phyloP scores from a whole-genome alignment of 2,113 vertebrate species.

The Mobula birostris region DNA sequence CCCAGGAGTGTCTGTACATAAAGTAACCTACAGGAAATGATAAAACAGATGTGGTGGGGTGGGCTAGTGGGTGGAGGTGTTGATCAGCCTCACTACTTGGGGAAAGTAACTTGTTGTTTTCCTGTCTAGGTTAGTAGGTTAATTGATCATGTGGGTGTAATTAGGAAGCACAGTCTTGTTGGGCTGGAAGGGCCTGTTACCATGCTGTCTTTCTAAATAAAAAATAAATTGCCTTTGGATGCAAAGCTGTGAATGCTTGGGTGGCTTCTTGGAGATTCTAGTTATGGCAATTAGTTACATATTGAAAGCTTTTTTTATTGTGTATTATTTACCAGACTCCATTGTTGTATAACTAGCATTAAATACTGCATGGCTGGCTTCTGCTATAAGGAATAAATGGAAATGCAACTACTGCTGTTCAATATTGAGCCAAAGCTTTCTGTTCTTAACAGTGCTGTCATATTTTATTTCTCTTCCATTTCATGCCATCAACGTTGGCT shows the following conservation, averaged over 20 bases:
- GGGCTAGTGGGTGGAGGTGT: no score
- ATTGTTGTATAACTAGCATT: background rate
- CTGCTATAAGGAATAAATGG: background rate
- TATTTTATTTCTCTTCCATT: constrained; percentile 56
- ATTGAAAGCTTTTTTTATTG: background rate
- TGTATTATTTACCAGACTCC: background rate
- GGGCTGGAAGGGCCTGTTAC: no score
- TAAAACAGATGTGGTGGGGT: no score
- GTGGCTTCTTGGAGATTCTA: background rate
- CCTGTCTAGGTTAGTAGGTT: no score
- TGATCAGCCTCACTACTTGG: no score
- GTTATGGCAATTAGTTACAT: background rate
- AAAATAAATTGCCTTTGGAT: background rate
- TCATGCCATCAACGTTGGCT: constrained; percentile 73
- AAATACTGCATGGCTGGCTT: constrained; percentile 20
- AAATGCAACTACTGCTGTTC: background rate
- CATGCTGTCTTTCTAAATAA: no score
- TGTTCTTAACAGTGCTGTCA: constrained; percentile 60
- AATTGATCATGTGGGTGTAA: no score
- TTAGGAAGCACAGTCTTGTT: no score
- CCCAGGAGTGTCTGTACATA: no score
- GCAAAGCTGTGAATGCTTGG: constrained; percentile 3
- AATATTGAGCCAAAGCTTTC: constrained; percentile 29
- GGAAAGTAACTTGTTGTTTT: no score
- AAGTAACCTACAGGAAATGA: no score